A percentile compares a stretch with the other conserved stretches of the same genome.
Conservation (phyloP, 2,888 invertebrate genomes). For the Xestia xanthographa region DNA sequence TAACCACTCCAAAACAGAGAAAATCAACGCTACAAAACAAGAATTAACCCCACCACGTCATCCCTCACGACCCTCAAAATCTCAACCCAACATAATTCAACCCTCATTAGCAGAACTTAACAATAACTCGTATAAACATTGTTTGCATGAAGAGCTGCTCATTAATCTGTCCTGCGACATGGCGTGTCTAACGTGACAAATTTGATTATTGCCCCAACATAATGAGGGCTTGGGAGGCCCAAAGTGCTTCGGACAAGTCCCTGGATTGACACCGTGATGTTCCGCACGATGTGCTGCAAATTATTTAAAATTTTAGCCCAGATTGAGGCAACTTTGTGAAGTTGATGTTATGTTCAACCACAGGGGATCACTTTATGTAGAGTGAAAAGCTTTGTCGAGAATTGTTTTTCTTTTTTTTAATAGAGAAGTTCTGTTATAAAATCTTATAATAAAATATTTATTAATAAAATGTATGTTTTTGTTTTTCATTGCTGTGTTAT, state of each 20-base stretch:
- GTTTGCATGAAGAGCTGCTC: slow-evolving; percentile 45
- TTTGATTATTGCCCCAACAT: slow-evolving; percentile 67
- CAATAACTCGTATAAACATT: slow-evolving; percentile 43
- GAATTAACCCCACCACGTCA: background rate
- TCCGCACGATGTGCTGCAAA: slow-evolving; percentile 18
- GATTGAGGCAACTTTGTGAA: slow-evolving; percentile 30
- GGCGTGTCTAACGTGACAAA: slow-evolving; percentile 65
- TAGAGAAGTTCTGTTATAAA: background rate
- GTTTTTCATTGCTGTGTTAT: background rate
- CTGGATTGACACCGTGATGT: slow-evolving; percentile 28
- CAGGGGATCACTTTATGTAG: slow-evolving; percentile 17
- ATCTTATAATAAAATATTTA: background rate
- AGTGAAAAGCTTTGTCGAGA: background rate
- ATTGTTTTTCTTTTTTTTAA: background rate
- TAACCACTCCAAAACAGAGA: background rate
- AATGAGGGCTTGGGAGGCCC: slow-evolving; percentile 60
- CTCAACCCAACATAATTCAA: slow-evolving; percentile 31
- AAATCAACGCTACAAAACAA: slow-evolving; percentile 10
- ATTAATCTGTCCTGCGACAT: slow-evolving; percentile 65
- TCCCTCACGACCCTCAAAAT: slow-evolving; percentile 15
- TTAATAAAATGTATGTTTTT: background rate
- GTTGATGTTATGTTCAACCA: slow-evolving; percentile 12
- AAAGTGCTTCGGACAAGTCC: slow-evolving; percentile 68
- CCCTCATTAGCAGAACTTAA: slow-evolving; percentile 31
- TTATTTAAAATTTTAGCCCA: slow-evolving; percentile 16